Base-by-base conservation (phyloP, 2,797 vertebrate genomes). In the Falco cherrug region DNA sequence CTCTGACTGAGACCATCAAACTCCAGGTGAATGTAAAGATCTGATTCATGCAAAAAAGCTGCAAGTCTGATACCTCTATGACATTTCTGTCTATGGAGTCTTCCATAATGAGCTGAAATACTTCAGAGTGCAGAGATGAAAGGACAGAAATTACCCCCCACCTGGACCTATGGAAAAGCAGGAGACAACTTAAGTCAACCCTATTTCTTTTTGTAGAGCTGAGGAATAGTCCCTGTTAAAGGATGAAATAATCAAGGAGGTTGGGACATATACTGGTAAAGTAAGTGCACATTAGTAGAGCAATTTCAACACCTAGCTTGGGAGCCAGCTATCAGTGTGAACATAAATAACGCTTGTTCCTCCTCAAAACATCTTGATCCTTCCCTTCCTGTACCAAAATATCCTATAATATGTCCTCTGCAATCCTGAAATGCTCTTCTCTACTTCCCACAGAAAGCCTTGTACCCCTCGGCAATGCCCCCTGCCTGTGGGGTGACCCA, bases 211-310 rank as follows among this genome's bases (percentile, higher is more conserved):
- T 53, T 63, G 4, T 1, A 68, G 26, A 50, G 13, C 13, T 89
- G 41, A 77, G 21, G 29, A 54, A 50, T 16, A 64, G 45, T 50
- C 3, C 11, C 9, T 0, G 0, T 48, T 63, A 35, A 60, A 65
- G 25, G 75, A 47, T 33, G 6, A 84, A 77, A 61, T 22, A n/a
- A 8, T 26, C 41, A 64, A 51, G 14, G 14, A 48, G 6, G 15
- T 5, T 39, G 24, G 16, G 28, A 59, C 2, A 15, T 39, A 82
- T 21, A 6, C 7, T 45, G 19, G 12, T 28, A 65, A 60, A 37
- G 5, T 24, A 60, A 37, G 5, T 24, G 10, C 0, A 0, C 0
- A 5, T 39, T n/a, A n/a, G 5, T 76, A 39, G 18, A 41, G 9
- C 4, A 24, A 13, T 67, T 88, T 65, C 4, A 2, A 64, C 11